Percentiles rank a stretch among this genome's conserved stretches.
Evolutionary conservation across 2,797 vertebrate genomes (phyloP).

Genomic region (Coracias cyanogaster): DNA sequence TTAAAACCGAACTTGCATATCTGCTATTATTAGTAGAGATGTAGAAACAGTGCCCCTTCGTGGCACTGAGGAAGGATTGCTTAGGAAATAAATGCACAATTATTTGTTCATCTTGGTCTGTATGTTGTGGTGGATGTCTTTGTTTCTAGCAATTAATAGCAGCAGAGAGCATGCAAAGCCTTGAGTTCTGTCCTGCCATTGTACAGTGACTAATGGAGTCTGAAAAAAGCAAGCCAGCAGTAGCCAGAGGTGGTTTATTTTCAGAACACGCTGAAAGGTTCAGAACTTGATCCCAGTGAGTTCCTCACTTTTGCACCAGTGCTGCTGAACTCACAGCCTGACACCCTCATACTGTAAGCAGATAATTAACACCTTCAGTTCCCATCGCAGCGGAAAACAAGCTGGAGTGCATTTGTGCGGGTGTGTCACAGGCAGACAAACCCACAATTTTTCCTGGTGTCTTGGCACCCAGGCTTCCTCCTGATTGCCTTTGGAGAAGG

Average conservation of each 20-base stretch:
- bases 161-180: neutral
- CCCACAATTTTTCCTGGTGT: neutral
- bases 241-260: neutral
- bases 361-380: neutral
- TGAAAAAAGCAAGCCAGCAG: neutral
- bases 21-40: neutral
- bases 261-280: neutral
- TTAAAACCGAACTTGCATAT: neutral
- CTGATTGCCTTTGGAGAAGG: neutral
- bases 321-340: neutral
- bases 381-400: neutral
- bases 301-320: neutral
- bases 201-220: neutral
- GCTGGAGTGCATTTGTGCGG: neutral
- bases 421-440: neutral
- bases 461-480: neutral
- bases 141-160: neutral
- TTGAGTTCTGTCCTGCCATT: neutral
- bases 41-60: conserved; percentile 53
- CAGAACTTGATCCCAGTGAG: neutral
- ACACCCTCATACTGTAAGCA: neutral
- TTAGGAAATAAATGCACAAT: neutral
- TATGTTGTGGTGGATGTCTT: neutral
- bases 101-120: neutral
- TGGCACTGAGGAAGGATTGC: conserved; percentile 27